Conservation (phyloP, 2,888 invertebrate genomes). For the Agrilus cyanescens region DNA sequence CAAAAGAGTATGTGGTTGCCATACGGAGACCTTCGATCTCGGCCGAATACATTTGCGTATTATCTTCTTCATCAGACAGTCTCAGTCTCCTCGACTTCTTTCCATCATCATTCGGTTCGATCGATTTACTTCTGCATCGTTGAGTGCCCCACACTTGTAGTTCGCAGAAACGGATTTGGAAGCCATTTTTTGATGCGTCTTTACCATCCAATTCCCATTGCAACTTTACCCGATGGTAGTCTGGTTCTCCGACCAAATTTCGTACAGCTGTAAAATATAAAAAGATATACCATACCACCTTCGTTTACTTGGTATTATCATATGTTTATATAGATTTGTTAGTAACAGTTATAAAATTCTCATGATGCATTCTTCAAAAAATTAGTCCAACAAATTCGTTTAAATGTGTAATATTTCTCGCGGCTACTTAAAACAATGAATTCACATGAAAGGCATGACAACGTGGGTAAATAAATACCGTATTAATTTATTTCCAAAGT, state of each 20-base stretch:
- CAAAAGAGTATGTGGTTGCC: constrained; percentile 73
- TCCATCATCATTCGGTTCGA: constrained; percentile 21
- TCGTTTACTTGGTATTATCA: no score
- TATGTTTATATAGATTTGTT: no score
- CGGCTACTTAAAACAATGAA: no score
- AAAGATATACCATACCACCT: no score
- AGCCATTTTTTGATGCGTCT: constrained; percentile 42
- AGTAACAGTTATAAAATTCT: no score
- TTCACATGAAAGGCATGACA: no score
- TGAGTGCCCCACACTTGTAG: constrained; percentile 69
- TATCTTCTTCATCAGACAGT: constrained; percentile 23
- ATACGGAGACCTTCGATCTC: constrained; percentile 61
- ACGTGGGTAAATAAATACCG: no score
- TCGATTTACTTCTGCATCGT: constrained; percentile 49
- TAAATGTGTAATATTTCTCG: no score
- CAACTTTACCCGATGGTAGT: constrained; percentile 51
- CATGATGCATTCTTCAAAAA: no score
- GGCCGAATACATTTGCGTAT: constrained; percentile 41
- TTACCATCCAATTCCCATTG: constrained; percentile 48
- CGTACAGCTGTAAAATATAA: constrained; percentile 40
- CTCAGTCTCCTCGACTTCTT: constrained; percentile 13
- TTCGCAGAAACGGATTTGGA: constrained; percentile 67
- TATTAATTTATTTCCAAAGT: no score
- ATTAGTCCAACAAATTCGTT: no score
- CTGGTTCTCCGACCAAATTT: constrained; percentile 52